These are phyloP conservation scores for Lophius americanus DNA, from an alignment of 2,797 vertebrate genomes.

Conservation along the genomic window DNA sequence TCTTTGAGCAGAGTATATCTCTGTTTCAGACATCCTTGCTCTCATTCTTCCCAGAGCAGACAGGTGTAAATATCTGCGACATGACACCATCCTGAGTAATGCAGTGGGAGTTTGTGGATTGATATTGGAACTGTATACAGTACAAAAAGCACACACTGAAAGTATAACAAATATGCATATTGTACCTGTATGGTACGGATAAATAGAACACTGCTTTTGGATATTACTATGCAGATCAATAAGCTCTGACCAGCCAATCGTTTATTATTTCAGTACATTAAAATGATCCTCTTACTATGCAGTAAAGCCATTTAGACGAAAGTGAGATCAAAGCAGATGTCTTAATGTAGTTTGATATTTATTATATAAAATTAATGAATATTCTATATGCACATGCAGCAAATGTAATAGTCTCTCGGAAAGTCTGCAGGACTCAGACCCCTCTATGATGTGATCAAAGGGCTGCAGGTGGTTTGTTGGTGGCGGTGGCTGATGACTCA, in stretches of 20 bases:
- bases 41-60: slow-evolving; percentile 35
- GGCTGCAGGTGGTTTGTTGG: no score
- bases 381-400: no score
- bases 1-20: slow-evolving; percentile 32
- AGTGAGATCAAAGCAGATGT: neutral
- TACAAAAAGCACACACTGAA: slow-evolving; percentile 16
- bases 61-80: slow-evolving; percentile 49
- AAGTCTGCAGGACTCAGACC: no score
- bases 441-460: no score
- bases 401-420: no score
- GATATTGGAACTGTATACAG: slow-evolving; percentile 2
- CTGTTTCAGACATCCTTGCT: slow-evolving; percentile 39
- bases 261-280: neutral
- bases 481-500: no score
- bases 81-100: slow-evolving; percentile 31
- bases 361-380: no score
- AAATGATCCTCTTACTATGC: neutral
- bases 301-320: neutral
- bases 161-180: no score
- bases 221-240: neutral
- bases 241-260: neutral
- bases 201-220: neutral
- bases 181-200: no score
- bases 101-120: neutral
- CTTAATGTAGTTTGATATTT: neutral